Conservation (phyloP, 2,113 vertebrate species). For the Gorsachius goisagi region DNA sequence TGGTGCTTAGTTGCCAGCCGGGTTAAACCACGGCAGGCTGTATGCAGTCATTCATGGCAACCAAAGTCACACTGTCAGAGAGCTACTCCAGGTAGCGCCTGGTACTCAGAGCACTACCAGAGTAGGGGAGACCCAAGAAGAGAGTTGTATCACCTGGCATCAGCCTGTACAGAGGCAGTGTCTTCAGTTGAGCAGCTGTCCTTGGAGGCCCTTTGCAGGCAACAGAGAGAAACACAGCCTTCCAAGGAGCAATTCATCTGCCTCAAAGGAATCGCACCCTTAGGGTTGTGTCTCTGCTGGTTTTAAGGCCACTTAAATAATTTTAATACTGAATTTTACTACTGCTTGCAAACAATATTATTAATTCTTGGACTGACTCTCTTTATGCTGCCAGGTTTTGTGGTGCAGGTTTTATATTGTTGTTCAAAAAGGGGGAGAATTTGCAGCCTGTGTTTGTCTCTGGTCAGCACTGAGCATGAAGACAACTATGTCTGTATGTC, state of each 20-base stretch:
- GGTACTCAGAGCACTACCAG: neutral
- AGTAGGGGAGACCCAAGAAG: neutral
- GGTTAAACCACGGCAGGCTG: neutral
- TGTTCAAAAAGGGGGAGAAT: neutral
- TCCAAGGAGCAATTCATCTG: neutral
- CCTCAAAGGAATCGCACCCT: neutral
- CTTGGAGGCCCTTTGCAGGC: neutral
- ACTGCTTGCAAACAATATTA: neutral
- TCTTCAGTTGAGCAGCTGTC: neutral
- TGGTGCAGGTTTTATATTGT: neutral
- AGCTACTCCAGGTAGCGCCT: fast-evolving
- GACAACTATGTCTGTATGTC: fast-evolving
- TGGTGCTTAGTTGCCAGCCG: too few species aligned
- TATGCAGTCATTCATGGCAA: neutral
- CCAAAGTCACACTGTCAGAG: neutral
- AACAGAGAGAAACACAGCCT: neutral
- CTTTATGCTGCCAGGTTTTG: neutral
- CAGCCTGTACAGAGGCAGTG: neutral
- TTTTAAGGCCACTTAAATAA: neutral
- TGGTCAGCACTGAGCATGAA: neutral
- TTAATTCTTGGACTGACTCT: neutral
- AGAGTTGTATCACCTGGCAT: too few species aligned
- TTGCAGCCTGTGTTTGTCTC: neutral
- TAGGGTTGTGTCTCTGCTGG: neutral
- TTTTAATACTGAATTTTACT: neutral